Evolutionary conservation across 2,113 vertebrate genomes (phyloP).

Genomic region (Chionodraco myersi): DNA sequence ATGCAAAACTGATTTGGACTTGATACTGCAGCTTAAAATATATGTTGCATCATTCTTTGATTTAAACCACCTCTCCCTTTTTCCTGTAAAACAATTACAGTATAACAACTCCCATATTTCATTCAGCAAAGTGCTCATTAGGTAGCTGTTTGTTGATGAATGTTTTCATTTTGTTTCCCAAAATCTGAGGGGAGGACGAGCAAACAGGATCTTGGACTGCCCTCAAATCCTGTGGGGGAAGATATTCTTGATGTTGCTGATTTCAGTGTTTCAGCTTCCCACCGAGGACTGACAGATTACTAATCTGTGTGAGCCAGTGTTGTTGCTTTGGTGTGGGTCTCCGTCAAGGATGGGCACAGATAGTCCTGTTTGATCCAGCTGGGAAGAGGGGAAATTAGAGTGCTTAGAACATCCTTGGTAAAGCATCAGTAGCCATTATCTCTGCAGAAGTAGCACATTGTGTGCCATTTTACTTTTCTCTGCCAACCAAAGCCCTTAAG

Average conservation of each 20-base stretch:
- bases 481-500: conserved; percentile 25
- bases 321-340: conserved; percentile 72
- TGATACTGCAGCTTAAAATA: not conserved
- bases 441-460: conserved; percentile 20
- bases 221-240: conserved; percentile 58
- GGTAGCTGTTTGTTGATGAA: conserved; percentile 21
- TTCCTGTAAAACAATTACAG: not conserved
- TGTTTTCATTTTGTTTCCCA: conserved; percentile 48
- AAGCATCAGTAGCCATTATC: conserved; percentile 49
- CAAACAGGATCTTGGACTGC: conserved; percentile 65
- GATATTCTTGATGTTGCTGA: conserved; percentile 48
- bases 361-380: conserved; percentile 67
- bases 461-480: conserved; percentile 29
- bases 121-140: conserved; percentile 34
- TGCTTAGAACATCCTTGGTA: conserved; percentile 62
- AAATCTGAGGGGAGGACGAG: conserved; percentile 54
- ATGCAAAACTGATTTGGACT: conserved; percentile 1
- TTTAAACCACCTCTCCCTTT: not conserved
- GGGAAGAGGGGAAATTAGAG: conserved; percentile 67
- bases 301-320: conserved; percentile 67
- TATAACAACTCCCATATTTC: conserved; percentile 9
- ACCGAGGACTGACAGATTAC: conserved; percentile 61
- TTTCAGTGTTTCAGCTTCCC: conserved; percentile 61
- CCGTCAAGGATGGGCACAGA: conserved; percentile 63
- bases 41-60: conserved; percentile 2